Conservation (phyloP, 2,113 vertebrate genomes). For the Ceyx cyanopectus region DNA sequence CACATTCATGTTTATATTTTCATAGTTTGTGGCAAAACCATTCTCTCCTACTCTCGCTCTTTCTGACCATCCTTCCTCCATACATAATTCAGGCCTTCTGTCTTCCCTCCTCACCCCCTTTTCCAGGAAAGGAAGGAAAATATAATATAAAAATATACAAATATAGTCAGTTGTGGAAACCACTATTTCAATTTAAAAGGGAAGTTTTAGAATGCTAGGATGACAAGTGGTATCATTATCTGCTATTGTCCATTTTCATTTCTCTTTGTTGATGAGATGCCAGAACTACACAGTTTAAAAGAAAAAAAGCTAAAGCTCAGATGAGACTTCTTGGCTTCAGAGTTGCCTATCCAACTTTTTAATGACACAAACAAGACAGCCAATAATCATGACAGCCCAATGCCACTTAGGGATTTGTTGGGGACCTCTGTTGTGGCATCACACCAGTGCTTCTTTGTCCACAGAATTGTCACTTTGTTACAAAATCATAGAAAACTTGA, state of each 20-base stretch:
- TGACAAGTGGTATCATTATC: slow-evolving; percentile 20
- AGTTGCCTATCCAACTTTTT: neutral
- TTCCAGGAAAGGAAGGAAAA: neutral
- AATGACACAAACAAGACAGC: neutral
- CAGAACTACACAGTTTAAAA: neutral
- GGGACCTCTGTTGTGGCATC: neutral
- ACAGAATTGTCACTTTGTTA: neutral
- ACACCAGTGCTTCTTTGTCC: neutral
- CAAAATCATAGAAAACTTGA: neutral
- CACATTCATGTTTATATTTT: neutral
- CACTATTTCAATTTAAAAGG: neutral
- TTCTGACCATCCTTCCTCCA: neutral
- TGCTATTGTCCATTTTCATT: slow-evolving; percentile 10
- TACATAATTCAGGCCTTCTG: neutral
- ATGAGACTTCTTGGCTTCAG: neutral
- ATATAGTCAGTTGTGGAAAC: neutral
- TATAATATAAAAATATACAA: too few species aligned
- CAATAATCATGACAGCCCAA: neutral
- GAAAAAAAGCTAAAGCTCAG: neutral
- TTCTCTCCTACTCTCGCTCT: neutral
- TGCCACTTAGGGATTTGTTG: neutral
- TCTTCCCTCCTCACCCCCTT: neutral
- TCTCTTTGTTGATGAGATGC: neutral
- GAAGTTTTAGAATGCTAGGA: neutral
- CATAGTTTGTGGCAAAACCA: neutral